Percentiles rank a stretch among this genome's conserved stretches.
These are phyloP conservation scores for Acleris emargana DNA, from an alignment of 2,888 invertebrate species.

Conservation along the genomic window DNA sequence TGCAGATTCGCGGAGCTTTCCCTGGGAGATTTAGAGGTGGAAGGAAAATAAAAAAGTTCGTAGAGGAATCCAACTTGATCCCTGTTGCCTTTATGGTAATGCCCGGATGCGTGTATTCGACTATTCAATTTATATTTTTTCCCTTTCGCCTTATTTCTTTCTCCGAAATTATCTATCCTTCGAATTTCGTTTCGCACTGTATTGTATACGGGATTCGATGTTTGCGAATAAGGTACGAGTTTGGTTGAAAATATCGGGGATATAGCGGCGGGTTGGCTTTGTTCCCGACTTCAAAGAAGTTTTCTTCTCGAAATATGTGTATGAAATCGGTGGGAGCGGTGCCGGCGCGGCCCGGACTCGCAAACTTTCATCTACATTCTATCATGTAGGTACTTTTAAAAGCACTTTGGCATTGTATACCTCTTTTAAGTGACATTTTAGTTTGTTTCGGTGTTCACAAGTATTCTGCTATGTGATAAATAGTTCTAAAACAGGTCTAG, in stretches of 20 bases:
- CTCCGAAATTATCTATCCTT: conserved; percentile 82
- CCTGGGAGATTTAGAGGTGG: conserved; percentile 82
- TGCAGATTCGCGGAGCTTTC: conserved; percentile 84
- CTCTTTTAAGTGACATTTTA: neutral
- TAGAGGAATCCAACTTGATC: conserved; percentile 82
- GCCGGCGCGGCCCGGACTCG: conserved; percentile 16
- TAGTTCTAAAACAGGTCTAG: too few species aligned
- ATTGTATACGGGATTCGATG: conserved; percentile 80
- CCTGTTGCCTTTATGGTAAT: conserved; percentile 83
- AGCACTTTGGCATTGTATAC: neutral
- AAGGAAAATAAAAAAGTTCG: conserved; percentile 84
- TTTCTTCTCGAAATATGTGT: conserved; percentile 70
- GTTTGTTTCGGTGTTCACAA: neutral
- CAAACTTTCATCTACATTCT: conserved; percentile 14
- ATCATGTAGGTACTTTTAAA: neutral
- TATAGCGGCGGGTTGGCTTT: conserved; percentile 81
- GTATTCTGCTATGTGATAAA: too few species aligned
- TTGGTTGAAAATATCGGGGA: conserved; percentile 78
- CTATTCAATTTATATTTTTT: conserved; percentile 84
- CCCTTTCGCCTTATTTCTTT: conserved; percentile 81
- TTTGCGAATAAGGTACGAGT: conserved; percentile 82
- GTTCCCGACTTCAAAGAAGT: conserved; percentile 82
- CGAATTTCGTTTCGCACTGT: conserved; percentile 84
- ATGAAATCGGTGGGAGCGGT: conserved; percentile 57
- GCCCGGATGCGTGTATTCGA: conserved; percentile 83